Percentiles rank a stretch among this genome's conserved stretches.
Conservation (phyloP, 2,113 vertebrate genomes). For the Indicator maculatus region DNA sequence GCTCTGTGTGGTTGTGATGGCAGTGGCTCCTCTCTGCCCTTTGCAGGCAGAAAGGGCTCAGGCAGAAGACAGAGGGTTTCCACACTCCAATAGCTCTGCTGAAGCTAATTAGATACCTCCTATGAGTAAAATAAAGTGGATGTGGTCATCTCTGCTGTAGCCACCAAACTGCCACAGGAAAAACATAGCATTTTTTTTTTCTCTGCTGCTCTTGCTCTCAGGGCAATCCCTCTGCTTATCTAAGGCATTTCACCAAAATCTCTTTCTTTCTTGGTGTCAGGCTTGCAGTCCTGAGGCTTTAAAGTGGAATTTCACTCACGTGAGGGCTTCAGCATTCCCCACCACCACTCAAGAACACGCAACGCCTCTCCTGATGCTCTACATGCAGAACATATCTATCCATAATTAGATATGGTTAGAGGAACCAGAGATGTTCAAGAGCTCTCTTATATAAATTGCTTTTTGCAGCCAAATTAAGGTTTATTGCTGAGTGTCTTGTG, state of each 20-base stretch:
- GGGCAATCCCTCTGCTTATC: not conserved
- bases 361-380: not conserved
- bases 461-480: conserved; percentile 17
- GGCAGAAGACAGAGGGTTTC: not conserved
- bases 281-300: not conserved
- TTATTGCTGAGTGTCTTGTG: not conserved
- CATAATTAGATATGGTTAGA: not conserved
- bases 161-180: not conserved
- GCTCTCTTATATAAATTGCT: not conserved
- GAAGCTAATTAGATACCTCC: not conserved
- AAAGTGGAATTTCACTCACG: not conserved
- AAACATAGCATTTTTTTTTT: not conserved
- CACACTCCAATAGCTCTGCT: rapidly evolving
- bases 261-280: not conserved
- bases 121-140: not conserved
- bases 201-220: not conserved
- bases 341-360: rapidly evolving
- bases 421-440: not conserved
- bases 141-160: not conserved
- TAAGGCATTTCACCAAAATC: not conserved
- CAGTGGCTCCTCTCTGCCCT: not conserved
- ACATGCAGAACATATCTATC: not conserved
- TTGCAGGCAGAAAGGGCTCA: not conserved
- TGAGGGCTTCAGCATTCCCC: not conserved
- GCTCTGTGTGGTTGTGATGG: not conserved